Evolutionary conservation across 2,888 invertebrate species (phyloP).

Genomic region (Erannis defoliaria): DNA sequence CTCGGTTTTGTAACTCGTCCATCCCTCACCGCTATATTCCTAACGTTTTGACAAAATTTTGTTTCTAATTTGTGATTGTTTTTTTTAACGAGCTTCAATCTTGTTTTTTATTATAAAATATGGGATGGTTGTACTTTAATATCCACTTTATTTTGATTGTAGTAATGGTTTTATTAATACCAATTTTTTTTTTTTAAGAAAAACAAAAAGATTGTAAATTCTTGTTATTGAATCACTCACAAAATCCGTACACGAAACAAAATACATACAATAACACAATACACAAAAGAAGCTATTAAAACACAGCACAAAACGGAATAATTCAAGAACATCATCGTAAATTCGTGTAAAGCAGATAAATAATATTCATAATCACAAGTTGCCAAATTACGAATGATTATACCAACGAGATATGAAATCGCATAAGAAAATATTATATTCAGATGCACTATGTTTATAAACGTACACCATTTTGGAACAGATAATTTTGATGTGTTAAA

Average conservation of each 20-base stretch:
- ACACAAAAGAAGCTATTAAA: not conserved
- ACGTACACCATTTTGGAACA: not conserved
- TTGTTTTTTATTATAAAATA: too few species aligned
- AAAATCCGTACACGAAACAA: not conserved
- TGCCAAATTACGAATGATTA: not conserved
- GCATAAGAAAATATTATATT: not conserved
- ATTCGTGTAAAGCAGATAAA: not conserved
- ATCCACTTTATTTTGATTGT: too few species aligned
- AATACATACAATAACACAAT: not conserved
- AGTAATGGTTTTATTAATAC: too few species aligned
- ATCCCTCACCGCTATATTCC: constrained; percentile 24
- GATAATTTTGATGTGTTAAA: not conserved
- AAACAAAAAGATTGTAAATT: too few species aligned
- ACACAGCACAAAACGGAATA: not conserved
- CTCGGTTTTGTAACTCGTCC: constrained; percentile 28
- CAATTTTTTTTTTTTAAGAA: too few species aligned
- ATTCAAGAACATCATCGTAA: constrained; percentile 1
- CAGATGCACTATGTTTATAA: not conserved
- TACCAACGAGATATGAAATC: not conserved
- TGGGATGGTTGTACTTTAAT: too few species aligned
- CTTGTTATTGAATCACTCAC: not conserved
- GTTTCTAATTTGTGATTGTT: not conserved
- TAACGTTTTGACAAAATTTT: not conserved
- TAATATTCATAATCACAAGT: not conserved
- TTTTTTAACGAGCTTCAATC: too few species aligned